Percentiles rank a stretch among this genome's conserved stretches.
Evolutionary conservation across 2,113 vertebrate genomes (phyloP).

Genomic region (Notothenia rossii): DNA sequence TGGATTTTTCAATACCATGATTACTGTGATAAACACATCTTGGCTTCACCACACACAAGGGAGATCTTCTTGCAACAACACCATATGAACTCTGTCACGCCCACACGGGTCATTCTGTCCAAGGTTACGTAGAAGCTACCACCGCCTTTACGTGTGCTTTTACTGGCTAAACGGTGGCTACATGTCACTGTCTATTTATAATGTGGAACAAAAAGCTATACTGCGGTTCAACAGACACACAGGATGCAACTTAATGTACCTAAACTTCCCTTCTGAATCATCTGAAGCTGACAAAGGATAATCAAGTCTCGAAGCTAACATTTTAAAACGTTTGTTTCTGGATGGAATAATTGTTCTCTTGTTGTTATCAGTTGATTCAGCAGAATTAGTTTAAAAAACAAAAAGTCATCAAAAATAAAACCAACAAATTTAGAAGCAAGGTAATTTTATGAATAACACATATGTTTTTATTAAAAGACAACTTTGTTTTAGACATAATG

Average conservation of each 20-base stretch:
- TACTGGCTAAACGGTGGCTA: no score
- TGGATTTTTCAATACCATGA: no score
- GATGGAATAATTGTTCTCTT: conserved; percentile 4
- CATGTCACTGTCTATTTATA: no score
- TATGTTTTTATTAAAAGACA: conserved; percentile 37
- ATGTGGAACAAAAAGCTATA: not conserved
- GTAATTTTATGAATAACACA: conserved; percentile 21
- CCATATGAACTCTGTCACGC: no score
- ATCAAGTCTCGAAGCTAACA: conserved; percentile 7
- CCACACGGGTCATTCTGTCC: no score
- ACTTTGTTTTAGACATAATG: conserved; percentile 17
- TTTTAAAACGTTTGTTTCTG: conserved; percentile 7
- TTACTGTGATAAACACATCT: no score
- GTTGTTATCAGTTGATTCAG: conserved; percentile 28
- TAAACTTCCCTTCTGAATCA: conserved; percentile 8
- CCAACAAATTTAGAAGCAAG: conserved; percentile 31
- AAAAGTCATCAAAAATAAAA: conserved; percentile 25
- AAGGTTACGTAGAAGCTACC: no score
- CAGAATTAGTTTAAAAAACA: not conserved
- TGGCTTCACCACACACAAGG: no score
- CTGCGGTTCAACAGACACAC: not conserved
- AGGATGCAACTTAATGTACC: not conserved
- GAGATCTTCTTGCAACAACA: no score
- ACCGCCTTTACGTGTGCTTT: no score
- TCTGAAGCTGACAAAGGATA: not conserved